Percentiles rank a stretch among this genome's conserved stretches.
phyloP scores from a whole-genome alignment of 2,888 invertebrate genomes.

The Drosophila koepferae region DNA sequence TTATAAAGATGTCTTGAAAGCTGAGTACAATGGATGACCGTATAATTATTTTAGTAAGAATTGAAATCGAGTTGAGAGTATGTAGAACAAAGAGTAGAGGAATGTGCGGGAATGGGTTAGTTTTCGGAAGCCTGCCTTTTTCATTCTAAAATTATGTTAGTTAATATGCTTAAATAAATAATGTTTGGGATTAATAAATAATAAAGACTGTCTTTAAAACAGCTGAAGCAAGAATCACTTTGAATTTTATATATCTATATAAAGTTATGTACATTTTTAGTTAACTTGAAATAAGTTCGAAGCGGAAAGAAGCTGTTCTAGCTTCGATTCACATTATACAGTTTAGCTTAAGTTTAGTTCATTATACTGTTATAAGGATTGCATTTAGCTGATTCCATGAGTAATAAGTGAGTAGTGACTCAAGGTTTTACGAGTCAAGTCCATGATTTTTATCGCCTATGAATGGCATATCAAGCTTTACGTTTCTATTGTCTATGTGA shows the following conservation, averaged over 20 bases:
- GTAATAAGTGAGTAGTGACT: neutral
- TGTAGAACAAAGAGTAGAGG: neutral
- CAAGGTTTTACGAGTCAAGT: neutral
- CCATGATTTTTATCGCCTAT: constrained; percentile 34
- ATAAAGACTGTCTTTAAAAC: too few relatives aligned
- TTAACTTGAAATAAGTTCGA: neutral
- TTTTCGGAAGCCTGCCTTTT: too few relatives aligned
- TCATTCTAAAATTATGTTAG: too few relatives aligned
- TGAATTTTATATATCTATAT: too few relatives aligned
- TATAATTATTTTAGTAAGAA: neutral
- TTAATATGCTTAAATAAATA: neutral
- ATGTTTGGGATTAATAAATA: neutral
- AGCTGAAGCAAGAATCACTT: too few relatives aligned
- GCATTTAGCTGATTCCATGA: neutral
- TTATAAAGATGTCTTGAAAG: neutral
- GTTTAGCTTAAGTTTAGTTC: neutral
- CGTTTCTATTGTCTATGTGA: constrained; percentile 28
- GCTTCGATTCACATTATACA: neutral
- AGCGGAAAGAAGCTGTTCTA: neutral
- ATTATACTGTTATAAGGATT: neutral
- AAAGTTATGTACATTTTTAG: too few relatives aligned
- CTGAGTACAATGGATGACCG: neutral
- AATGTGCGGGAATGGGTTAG: too few relatives aligned
- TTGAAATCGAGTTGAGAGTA: neutral
- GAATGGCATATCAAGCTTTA: constrained; percentile 18